A percentile compares a stretch with the other conserved stretches of the same genome.
phyloP scores from a whole-genome alignment of 2,797 vertebrate species.

The Saxicola maurus region DNA sequence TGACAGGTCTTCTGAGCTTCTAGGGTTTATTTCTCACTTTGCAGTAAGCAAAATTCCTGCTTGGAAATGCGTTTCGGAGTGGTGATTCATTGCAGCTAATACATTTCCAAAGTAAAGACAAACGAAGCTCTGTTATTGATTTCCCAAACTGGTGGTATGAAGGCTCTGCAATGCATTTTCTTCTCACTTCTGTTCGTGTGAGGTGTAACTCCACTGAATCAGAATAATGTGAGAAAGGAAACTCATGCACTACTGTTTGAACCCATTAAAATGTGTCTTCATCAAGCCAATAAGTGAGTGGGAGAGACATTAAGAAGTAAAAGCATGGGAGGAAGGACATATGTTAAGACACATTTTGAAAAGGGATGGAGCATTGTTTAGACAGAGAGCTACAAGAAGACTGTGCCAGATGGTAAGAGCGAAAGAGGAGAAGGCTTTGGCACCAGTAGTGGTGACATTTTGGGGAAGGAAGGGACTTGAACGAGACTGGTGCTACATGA shows the following conservation, averaged over 20 bases:
- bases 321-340: constrained; percentile 67
- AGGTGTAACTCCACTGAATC: constrained; percentile 55
- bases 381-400: constrained; percentile 55
- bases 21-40: constrained; percentile 26
- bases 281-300: constrained; percentile 61
- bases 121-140: constrained; percentile 4
- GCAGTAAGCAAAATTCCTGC: constrained; percentile 11
- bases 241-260: constrained; percentile 44
- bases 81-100: constrained; percentile 21
- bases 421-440: constrained; percentile 67
- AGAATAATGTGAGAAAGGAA: constrained; percentile 57
- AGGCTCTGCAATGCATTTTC: constrained; percentile 29
- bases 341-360: constrained; percentile 62
- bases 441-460: constrained; percentile 62
- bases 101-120: background rate
- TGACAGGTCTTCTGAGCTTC: constrained; percentile 45
- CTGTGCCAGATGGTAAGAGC: constrained; percentile 54
- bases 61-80: background rate
- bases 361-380: constrained; percentile 60
- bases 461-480: constrained; percentile 52
- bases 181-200: constrained; percentile 52
- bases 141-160: background rate
- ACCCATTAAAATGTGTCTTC: constrained; percentile 58
- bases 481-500: constrained; percentile 40
- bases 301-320: constrained; percentile 61